These are phyloP conservation scores for Teleopsis dalmanni DNA, from an alignment of 1,140 invertebrate species.

Conservation along the genomic window DNA sequence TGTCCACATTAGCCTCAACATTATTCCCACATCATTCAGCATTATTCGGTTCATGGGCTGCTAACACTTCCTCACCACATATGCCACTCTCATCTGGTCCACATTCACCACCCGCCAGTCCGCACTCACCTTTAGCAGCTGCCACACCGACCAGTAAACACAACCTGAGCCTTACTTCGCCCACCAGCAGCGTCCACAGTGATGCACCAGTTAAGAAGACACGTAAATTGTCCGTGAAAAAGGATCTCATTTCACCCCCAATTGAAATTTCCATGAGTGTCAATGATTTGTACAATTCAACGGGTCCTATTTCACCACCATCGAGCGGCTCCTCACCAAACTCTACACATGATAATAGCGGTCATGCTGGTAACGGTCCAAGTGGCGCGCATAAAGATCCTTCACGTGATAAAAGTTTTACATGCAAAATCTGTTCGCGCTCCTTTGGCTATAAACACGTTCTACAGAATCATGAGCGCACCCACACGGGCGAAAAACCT, in stretches of 20 bases:
- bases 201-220: constrained; percentile 33
- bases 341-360: constrained; percentile 31
- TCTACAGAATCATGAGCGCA: constrained; percentile 91
- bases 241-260: constrained; percentile 36
- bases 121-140: constrained; percentile 28
- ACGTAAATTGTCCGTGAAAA: constrained; percentile 41
- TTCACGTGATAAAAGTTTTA: constrained; percentile 73
- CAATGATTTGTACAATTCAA: constrained; percentile 38
- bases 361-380: constrained; percentile 1
- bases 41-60: constrained; percentile 48
- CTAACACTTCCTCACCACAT: constrained; percentile 33
- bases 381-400: constrained; percentile 46
- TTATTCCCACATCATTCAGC: constrained; percentile 49
- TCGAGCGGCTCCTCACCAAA: constrained; percentile 49
- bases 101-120: constrained; percentile 38
- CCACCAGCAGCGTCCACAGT: constrained; percentile 35
- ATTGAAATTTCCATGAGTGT: constrained; percentile 30
- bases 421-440: constrained; percentile 75
- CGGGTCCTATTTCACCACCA: constrained; percentile 46
- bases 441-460: constrained; percentile 93
- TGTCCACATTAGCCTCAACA: constrained; percentile 35
- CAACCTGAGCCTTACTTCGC: constrained; percentile 26
- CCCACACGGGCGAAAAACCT: constrained; percentile 93
- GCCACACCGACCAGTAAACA: constrained; percentile 22
- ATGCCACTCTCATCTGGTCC: constrained; percentile 34